Evolutionary conservation across 2,113 vertebrate genomes (phyloP).

Genomic region (Bubo scandiacus): DNA sequence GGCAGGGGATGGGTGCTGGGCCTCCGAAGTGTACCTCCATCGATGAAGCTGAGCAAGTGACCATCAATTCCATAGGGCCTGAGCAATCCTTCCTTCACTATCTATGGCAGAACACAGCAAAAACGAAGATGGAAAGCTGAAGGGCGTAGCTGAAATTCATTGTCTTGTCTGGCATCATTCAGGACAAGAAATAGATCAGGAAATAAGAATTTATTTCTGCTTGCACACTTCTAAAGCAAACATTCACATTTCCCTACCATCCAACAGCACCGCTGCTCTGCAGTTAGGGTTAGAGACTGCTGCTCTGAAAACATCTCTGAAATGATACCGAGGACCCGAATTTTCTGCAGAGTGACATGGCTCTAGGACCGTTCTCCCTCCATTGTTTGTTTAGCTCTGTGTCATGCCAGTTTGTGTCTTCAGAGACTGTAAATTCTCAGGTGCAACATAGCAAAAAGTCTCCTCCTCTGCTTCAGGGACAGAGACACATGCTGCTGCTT

Average conservation of each 20-base stretch:
- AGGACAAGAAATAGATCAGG: background rate
- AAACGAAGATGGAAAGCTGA: background rate
- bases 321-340: background rate
- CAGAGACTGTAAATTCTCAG: background rate
- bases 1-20: background rate
- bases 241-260: fast-evolving
- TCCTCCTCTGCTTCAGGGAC: background rate
- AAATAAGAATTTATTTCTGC: background rate
- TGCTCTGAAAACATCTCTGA: background rate
- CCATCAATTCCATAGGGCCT: background rate
- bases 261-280: background rate
- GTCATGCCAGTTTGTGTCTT: background rate
- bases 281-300: background rate
- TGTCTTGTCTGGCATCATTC: background rate
- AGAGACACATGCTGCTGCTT: background rate
- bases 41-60: background rate
- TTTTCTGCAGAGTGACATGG: background rate
- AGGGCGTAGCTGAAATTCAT: background rate
- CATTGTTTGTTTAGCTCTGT: background rate
- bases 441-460: background rate
- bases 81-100: background rate
- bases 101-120: background rate
- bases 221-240: background rate
- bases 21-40: background rate
- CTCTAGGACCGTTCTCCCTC: background rate